A percentile compares a stretch with the other conserved stretches of the same genome.
Conservation (phyloP, 2,113 vertebrate species). For the Fulmarus glacialis region DNA sequence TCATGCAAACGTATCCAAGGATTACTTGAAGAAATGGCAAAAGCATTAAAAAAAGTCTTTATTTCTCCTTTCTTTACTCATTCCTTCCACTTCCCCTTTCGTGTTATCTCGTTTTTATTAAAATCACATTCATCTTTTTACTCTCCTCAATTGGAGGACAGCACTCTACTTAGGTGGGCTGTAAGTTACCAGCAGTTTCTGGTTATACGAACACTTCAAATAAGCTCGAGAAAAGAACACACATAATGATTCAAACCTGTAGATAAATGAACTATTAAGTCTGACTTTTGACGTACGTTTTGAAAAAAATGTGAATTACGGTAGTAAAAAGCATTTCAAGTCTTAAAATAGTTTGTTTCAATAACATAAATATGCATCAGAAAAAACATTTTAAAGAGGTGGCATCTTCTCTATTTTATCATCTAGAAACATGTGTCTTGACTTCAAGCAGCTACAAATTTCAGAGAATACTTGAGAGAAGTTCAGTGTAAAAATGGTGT, state of each 20-base stretch:
- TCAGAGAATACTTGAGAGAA: not conserved
- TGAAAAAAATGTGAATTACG: not conserved
- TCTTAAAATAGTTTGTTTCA: not conserved
- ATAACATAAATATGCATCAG: not conserved
- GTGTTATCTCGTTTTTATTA: not conserved
- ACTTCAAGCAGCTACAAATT: not conserved
- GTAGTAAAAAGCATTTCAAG: not conserved
- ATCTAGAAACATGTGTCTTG: not conserved
- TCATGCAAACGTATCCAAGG: not conserved
- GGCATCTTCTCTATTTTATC: not conserved
- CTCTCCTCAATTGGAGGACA: not conserved
- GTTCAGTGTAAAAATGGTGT: not conserved
- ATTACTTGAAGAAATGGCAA: not conserved
- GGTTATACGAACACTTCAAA: not conserved
- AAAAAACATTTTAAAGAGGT: not conserved
- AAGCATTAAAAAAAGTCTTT: not conserved
- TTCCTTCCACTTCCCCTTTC: not conserved
- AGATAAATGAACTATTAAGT: not conserved
- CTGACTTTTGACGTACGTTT: not conserved
- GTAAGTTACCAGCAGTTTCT: not conserved
- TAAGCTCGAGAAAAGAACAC: not conserved
- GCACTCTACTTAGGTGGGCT: not conserved
- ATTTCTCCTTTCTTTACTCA: not conserved
- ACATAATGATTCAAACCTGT: fast-evolving
- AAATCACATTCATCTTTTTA: not conserved